Evolutionary conservation across 2,888 invertebrate species (phyloP), one percentile per base, ranked within the genome.

Genomic region (Dicyrtoma fusca): DNA sequence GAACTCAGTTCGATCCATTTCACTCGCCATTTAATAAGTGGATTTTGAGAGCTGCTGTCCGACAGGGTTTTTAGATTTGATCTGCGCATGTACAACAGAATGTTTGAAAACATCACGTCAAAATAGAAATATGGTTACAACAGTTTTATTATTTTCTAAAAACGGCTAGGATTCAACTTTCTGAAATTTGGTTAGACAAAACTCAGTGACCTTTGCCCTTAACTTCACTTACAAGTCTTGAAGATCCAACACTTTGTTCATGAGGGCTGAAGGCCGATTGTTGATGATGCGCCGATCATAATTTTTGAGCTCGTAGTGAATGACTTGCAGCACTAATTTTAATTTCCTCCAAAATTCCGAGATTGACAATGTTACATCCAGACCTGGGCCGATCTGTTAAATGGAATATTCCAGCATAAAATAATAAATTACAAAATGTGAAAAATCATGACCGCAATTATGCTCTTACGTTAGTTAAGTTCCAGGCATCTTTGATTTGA

Each of bases 1-100:
- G 74, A 71, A 34, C 74, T 74, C 10, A 74, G 11, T 68, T 74
- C 74, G 19, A 74, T 61, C 71, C 71, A 74, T 25, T 68, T 71
- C 8, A 74, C 71, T 13, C 68, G 13, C 74, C 74, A 74, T 34
- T 70, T 49, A 19, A 71, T 66, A 0, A 59, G 10, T 0, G 65
- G 65, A 59, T 65, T 66, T 3, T 51, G n/a, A 1, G 70, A 59
- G 4, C n/a, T 42, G 14, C 49, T 70, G 17, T 64, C 65, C 11
- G 70, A 71, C 1, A 71, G 26, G 0, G 64, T 19, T 19, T 47
- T 62, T n/a, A 73, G 25, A 21, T 51, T 53, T 23, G 49, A 19
- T 42, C 73, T 73, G 51, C 34, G 34, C 34, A 34, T 34, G 34
- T 8, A n/a, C n/a, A n/a, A n/a, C n/a, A n/a, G n/a, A n/a, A n/a